phyloP scores from a whole-genome alignment of 1,140 invertebrate species.

The Macrobrachium nipponense region DNA sequence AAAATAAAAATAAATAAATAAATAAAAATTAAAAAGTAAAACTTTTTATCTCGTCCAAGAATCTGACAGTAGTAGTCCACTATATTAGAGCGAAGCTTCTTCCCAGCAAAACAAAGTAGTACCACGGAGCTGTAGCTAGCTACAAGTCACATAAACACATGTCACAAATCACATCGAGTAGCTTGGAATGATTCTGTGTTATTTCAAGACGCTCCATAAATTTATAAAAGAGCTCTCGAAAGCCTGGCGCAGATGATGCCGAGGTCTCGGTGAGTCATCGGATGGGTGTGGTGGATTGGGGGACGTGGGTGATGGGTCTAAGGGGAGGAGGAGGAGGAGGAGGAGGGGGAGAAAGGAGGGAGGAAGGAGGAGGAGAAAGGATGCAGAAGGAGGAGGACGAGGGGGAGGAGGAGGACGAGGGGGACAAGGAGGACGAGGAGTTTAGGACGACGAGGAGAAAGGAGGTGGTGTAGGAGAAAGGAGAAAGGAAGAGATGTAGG shows the following conservation, averaged over 20 bases:
- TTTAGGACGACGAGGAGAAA: background rate
- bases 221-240: background rate
- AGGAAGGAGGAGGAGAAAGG: background rate
- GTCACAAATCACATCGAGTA: no score
- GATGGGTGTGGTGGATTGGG: background rate
- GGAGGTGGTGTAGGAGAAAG: background rate
- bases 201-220: background rate
- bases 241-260: background rate
- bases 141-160: no score
- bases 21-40: no score
- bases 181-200: no score
- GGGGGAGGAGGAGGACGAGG: background rate
- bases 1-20: no score
- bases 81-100: background rate
- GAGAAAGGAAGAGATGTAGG: background rate
- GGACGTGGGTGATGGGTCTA: background rate
- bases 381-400: background rate
- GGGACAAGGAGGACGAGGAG: constrained; percentile 38
- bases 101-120: no score
- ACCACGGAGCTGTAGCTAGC: no score
- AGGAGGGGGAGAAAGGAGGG: background rate
- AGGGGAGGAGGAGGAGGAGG: background rate
- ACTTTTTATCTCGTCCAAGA: no score
- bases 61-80: no score
- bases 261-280: background rate